These are phyloP conservation scores for Nephrotoma flavescens DNA, from an alignment of 2,888 invertebrate species.

Conservation along the genomic window DNA sequence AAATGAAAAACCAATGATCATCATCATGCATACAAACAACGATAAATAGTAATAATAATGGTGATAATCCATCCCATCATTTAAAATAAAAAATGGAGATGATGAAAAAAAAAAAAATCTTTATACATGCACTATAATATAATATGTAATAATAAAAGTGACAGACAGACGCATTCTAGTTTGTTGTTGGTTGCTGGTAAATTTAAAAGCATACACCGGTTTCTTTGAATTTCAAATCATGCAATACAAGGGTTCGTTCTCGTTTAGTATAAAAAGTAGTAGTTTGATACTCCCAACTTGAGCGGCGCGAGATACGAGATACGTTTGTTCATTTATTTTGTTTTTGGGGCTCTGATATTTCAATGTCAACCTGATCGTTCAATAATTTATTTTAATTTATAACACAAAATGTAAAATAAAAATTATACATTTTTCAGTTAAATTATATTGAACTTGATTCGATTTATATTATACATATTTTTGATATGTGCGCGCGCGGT, in stretches of 20 bases:
- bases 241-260: neutral
- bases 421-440: neutral
- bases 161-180: neutral
- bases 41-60: neutral
- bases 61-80: neutral
- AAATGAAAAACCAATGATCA: neutral
- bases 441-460: constrained; percentile 2
- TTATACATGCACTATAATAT: neutral
- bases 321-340: neutral
- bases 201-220: neutral
- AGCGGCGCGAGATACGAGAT: neutral
- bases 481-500: constrained; percentile 4
- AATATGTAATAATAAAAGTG: neutral
- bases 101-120: neutral
- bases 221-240: neutral
- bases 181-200: neutral
- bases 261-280: neutral
- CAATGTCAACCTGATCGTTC: constrained; percentile 5
- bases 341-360: constrained; percentile 1
- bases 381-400: constrained; percentile 6
- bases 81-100: neutral
- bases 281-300: neutral
- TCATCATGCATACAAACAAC: neutral
- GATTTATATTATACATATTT: neutral
- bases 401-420: neutral